Evolutionary conservation across 2,888 invertebrate species (phyloP).

Genomic region (Troides helena): DNA sequence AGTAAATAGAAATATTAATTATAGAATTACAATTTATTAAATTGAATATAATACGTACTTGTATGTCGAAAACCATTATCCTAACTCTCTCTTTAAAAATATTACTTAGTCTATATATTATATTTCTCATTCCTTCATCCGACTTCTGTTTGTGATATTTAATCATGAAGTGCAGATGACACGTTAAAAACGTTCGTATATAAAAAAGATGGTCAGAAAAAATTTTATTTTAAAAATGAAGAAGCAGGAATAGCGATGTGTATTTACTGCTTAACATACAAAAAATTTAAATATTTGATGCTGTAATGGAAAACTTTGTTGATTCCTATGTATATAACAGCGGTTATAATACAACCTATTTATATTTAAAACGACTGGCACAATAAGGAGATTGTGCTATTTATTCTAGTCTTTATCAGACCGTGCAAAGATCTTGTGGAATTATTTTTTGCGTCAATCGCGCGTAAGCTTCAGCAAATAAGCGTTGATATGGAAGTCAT

Average conservation of each 20-base stretch:
- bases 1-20: background rate
- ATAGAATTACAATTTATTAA: background rate
- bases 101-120: background rate
- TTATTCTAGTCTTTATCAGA: constrained; percentile 42
- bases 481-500: constrained; percentile 25
- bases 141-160: background rate
- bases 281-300: constrained; percentile 27
- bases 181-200: constrained; percentile 12
- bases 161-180: constrained; percentile 11
- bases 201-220: background rate
- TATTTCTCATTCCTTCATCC: background rate
- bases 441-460: constrained; percentile 46
- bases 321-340: constrained; percentile 17
- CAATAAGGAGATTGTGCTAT: constrained; percentile 40
- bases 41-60: constrained; percentile 20
- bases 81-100: background rate
- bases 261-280: constrained; percentile 20
- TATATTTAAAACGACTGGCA: constrained; percentile 37
- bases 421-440: constrained; percentile 34
- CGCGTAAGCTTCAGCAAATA: constrained; percentile 39
- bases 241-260: constrained; percentile 1
- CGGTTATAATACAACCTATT: constrained; percentile 33
- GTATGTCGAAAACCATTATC: constrained; percentile 22
- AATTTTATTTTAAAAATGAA: background rate
- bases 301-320: constrained; percentile 24